These are phyloP conservation scores for Brachionus plicatilis DNA, from an alignment of 1,140 invertebrate species.

Conservation along the genomic window DNA sequence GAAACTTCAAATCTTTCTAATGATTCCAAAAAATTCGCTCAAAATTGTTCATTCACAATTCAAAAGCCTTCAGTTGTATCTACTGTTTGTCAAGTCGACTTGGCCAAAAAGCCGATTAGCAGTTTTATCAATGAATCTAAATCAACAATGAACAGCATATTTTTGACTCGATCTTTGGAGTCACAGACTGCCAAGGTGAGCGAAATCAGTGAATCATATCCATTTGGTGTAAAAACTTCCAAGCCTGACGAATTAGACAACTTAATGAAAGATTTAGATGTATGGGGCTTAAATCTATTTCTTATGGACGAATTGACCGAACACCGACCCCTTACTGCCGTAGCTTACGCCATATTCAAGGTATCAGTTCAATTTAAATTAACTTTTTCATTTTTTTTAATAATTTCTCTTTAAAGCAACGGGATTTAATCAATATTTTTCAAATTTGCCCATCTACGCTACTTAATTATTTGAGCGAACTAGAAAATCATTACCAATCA, in stretches of 20 bases:
- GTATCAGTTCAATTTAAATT: background rate
- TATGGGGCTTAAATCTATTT: constrained; percentile 30
- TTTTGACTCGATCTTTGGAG: background rate
- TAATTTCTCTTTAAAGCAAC: constrained; percentile 60
- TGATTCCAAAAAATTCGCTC: constrained; percentile 9
- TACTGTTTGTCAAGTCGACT: background rate
- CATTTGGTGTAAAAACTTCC: constrained; percentile 49
- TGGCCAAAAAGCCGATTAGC: background rate
- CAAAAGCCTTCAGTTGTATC: background rate
- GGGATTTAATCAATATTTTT: constrained; percentile 81
- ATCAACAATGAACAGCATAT: background rate
- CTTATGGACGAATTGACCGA: background rate
- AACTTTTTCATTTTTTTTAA: constrained; percentile 42
- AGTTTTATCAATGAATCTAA: background rate
- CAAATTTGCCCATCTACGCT: constrained; percentile 79
- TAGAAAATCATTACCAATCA: constrained; percentile 90
- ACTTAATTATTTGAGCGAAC: constrained; percentile 88
- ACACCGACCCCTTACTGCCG: constrained; percentile 20
- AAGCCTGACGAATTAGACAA: constrained; percentile 50
- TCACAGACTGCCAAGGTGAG: background rate
- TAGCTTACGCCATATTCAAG: constrained; percentile 22
- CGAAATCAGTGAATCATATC: constrained; percentile 42
- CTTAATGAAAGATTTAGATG: constrained; percentile 11
- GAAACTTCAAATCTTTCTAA: background rate
- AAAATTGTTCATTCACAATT: background rate